Evolutionary conservation across 2,888 invertebrate species (phyloP), one percentile per base, ranked within the genome.

Genomic region (Asteroscopus sphinx): DNA sequence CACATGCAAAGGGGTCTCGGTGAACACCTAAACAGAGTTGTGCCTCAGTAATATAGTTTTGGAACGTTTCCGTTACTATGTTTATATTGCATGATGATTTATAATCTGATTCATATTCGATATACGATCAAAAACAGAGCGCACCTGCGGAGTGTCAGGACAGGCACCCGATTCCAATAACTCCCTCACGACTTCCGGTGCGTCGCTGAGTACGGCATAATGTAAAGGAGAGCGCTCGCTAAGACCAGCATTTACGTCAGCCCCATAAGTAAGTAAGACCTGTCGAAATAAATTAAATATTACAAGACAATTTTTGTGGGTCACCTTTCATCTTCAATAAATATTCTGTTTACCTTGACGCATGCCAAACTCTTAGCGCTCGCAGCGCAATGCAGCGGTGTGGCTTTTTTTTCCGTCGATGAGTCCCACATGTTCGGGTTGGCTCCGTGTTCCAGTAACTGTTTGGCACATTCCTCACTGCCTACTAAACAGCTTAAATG

Each of bases 1-100:
- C 21, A 97, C 96, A 79, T 98, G 98, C 17, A 98, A 88, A 0
- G 98, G 97, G 0, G 98, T 97, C 90, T 98, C 98, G 6, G 97
- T 97, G 82, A 96, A 97, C 28, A 97, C 96, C 96, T 96, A 81
- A 46, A 81, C 65, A 78, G 58, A 65, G 59, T 53, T 61, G 49
- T 56, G 28, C 25, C 32, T 60, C 45, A 64, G 62, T 59, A 64
- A 65, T 45, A 68, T 59, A 42, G 57, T 62, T 65, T 54, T 39
- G 12, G 26, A 57, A 40, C 37, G 42, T 65, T 64, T 64, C 46
- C 41, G 45, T 37, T 64, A 40, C 33, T 44, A 41, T 71, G 72
- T 76, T 68, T 8, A 15, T 63, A 55, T 44, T 72, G 47, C 32
- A 36, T 37, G 16, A 56, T 67, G 47, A 64, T 61, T 74, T 62